These are phyloP conservation scores for Sebastolobus altivelis DNA, from an alignment of 2,797 vertebrate genomes.

Conservation along the genomic window DNA sequence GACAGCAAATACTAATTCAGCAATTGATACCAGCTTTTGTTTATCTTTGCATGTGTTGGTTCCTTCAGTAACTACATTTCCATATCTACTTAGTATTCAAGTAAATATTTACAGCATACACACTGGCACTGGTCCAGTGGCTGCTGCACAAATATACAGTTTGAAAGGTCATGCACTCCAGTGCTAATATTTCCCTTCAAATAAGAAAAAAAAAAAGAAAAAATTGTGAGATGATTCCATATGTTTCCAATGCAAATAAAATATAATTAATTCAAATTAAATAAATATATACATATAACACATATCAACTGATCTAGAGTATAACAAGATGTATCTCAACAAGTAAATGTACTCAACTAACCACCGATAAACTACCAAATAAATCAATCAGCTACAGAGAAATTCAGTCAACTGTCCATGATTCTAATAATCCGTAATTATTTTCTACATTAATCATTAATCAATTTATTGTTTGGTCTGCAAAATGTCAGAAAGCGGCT, in stretches of 20 bases:
- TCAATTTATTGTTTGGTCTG: neutral
- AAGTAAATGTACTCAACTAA: too few species aligned
- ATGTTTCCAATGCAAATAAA: neutral
- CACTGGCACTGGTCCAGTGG: neutral
- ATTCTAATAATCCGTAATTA: neutral
- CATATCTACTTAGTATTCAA: neutral
- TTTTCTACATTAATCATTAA: neutral
- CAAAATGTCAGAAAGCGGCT: neutral
- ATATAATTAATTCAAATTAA: neutral
- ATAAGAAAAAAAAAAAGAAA: neutral
- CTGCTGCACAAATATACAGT: neutral
- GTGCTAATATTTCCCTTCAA: neutral
- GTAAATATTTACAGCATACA: neutral
- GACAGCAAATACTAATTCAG: neutral
- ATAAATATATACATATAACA: neutral
- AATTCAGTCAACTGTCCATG: neutral
- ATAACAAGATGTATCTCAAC: neutral
- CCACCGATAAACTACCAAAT: neutral
- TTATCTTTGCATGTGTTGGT: neutral
- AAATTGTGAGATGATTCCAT: neutral
- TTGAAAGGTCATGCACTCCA: neutral
- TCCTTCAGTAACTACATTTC: neutral
- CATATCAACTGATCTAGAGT: neutral
- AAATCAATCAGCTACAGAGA: too few species aligned
- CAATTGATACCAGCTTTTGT: neutral